Percentiles rank a stretch among this genome's conserved stretches.
These are phyloP conservation scores for Dusona sp. DNA, from an alignment of 2,888 invertebrate species.

Conservation along the genomic window DNA sequence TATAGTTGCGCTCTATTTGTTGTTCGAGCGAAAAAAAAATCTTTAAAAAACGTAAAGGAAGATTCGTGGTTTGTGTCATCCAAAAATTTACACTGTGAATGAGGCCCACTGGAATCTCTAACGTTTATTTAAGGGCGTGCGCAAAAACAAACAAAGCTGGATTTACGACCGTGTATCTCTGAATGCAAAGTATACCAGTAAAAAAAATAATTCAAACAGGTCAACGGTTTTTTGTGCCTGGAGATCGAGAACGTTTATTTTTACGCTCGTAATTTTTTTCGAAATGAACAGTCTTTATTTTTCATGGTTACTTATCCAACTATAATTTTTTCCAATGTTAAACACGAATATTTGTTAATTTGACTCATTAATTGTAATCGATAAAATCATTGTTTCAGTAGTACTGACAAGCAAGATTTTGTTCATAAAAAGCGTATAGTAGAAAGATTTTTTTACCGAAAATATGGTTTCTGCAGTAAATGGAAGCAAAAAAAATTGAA, in stretches of 20 bases:
- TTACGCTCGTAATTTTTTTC: background rate
- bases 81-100: slow-evolving; percentile 33
- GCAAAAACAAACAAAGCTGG: slow-evolving; percentile 51
- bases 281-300: background rate
- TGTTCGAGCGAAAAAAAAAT: slow-evolving; percentile 31
- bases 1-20: slow-evolving; percentile 31
- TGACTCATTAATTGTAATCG: background rate
- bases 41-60: slow-evolving; percentile 17
- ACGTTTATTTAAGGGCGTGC: slow-evolving; percentile 26
- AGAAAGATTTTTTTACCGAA: background rate
- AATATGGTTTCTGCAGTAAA: background rate
- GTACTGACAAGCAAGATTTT: background rate
- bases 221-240: slow-evolving; percentile 1
- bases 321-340: background rate
- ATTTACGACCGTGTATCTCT: slow-evolving; percentile 43
- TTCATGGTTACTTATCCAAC: background rate
- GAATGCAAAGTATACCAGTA: slow-evolving; percentile 25
- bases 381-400: background rate
- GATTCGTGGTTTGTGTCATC: slow-evolving; percentile 24
- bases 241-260: slow-evolving; percentile 9
- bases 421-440: background rate
- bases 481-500: slow-evolving; percentile 7
- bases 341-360: background rate
- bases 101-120: slow-evolving; percentile 1
- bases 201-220: slow-evolving; percentile 2